Evolutionary conservation across 2,888 invertebrate species (phyloP).

Genomic region (Ommatoiulus sabulosus): DNA sequence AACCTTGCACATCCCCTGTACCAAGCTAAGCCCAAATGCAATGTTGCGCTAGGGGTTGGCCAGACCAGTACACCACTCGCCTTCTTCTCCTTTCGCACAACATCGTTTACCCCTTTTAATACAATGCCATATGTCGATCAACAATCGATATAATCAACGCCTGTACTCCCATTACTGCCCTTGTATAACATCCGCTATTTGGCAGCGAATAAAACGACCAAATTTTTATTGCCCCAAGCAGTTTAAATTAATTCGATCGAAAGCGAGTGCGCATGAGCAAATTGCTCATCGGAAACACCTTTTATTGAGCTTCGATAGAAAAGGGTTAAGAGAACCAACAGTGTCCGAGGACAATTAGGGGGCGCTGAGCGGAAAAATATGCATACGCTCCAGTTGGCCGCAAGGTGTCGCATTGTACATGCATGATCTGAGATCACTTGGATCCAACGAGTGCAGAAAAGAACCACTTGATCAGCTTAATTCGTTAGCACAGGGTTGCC

Average conservation of each 20-base stretch:
- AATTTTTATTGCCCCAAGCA: conserved; percentile 41
- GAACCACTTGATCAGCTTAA: no score
- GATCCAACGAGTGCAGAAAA: neutral
- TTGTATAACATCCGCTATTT: conserved; percentile 47
- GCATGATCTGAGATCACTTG: no score
- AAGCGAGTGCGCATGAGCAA: neutral
- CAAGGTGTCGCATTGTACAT: no score
- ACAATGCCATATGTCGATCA: conserved; percentile 46
- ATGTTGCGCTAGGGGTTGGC: neutral
- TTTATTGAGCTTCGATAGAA: conserved; percentile 43
- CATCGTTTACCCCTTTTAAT: conserved; percentile 48
- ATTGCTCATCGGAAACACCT: conserved; percentile 21
- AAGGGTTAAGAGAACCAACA: conserved; percentile 8
- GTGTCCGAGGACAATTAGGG: neutral
- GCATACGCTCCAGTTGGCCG: neutral
- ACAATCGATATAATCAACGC: conserved; percentile 48
- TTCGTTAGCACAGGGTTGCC: no score
- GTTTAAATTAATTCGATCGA: conserved; percentile 42
- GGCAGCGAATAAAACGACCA: conserved; percentile 35
- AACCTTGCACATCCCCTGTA: neutral
- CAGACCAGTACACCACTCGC: neutral
- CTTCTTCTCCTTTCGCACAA: conserved; percentile 8
- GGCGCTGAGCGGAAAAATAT: neutral
- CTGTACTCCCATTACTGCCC: conserved; percentile 48
- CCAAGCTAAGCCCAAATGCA: neutral